Base-by-base conservation (phyloP, 2,888 invertebrate genomes). In the Lottia scabra region DNA sequence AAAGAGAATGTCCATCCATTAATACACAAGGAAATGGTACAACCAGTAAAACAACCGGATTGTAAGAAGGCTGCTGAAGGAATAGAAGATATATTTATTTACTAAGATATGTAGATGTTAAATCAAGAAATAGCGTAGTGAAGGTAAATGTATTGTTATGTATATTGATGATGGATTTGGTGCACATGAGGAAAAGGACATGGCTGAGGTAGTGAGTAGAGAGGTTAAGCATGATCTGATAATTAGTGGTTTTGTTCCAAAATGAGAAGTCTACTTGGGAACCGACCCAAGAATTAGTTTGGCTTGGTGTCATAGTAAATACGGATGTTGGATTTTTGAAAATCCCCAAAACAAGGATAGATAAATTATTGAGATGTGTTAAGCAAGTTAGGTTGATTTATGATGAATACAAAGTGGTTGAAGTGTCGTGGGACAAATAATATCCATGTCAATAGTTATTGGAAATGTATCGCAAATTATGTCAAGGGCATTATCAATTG, bases 401-500 rank as follows among this genome's bases (percentile, higher is more conserved):
- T 12, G 48, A 38, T 4, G 26, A 15, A 0, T 65, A 68, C 12
- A 45, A 56, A 43, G 13, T 23, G 4, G 73, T 75, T 2, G 71
- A 30, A 26, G 76, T 68, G 30, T 79, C 12, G 75, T 77, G 12
- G 77, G 76, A 15, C 76, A 78, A 63, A 71, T 79, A 16, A 76
- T 75, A 44, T 79, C 75, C 56, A 78, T 78, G 74, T 68, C 71
- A 16, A 64, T 72, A 19, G 78, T 78, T 30, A 63, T 78, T 13
- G 80, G 78, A 16, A 70, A 71, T 63, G 67, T 78, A n/a, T 38
- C 63, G 10, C 75, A 78, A 46, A 68, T 77, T 23, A 79, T 80
- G 78, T 76, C 80, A 0, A 74, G 72, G 48, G 71, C 63, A 70
- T 48, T 76, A 27, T 76, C 70, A 46, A 63, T 74, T 19, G 74